phyloP scores from a whole-genome alignment of 2,113 vertebrate species.

The Pelodiscus sinensis region DNA sequence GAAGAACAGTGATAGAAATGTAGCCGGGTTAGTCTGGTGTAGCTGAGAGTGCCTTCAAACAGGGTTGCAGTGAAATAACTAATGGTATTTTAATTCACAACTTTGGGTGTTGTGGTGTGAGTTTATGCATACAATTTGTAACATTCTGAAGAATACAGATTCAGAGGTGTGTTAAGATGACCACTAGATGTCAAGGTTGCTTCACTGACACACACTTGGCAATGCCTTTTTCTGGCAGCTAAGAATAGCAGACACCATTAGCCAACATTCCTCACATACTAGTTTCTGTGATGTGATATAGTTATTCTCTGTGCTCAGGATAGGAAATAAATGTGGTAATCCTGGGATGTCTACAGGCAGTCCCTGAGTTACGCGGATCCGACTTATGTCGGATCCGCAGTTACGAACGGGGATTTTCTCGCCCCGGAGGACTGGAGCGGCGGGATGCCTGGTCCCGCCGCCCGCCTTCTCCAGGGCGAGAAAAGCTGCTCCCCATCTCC shows the following conservation, averaged over 20 bases:
- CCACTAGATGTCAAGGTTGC: not conserved
- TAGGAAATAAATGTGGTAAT: accelerated
- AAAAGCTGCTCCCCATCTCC: too few species aligned
- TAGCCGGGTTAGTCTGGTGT: too few species aligned
- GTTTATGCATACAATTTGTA: accelerated
- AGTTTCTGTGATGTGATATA: accelerated
- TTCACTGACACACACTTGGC: not conserved
- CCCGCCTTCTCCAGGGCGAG: too few species aligned
- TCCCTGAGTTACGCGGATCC: too few species aligned
- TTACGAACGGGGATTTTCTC: too few species aligned
- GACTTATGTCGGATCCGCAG: too few species aligned
- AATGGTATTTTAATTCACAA: not conserved
- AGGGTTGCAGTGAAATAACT: not conserved
- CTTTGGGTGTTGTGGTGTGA: accelerated
- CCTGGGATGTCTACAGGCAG: accelerated
- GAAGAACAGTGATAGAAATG: too few species aligned
- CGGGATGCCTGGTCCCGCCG: too few species aligned
- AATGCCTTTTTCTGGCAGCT: not conserved
- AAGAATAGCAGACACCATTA: accelerated
- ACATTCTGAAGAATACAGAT: not conserved
- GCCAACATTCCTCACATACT: accelerated
- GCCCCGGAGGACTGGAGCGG: too few species aligned
- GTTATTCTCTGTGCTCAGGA: accelerated
- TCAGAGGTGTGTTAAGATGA: accelerated
- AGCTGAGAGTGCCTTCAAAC: not conserved